phyloP scores from a whole-genome alignment of 2,113 vertebrate species.

The Scopus umbretta region DNA sequence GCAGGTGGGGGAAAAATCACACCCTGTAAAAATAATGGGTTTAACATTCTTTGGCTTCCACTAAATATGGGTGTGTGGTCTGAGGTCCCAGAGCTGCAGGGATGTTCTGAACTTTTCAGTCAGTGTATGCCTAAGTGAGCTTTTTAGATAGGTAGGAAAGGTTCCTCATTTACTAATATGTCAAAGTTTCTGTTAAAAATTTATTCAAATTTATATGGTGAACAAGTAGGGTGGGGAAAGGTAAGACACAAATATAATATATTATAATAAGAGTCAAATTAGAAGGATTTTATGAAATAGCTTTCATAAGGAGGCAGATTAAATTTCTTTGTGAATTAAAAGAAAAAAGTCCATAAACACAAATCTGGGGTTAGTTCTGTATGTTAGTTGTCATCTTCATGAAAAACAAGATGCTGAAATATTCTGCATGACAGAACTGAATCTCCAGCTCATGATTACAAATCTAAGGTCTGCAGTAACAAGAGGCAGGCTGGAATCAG shows the following conservation, averaged over 20 bases:
- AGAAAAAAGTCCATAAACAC: background rate
- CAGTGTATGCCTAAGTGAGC: background rate
- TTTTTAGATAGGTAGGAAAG: background rate
- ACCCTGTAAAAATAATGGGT: conserved; percentile 39
- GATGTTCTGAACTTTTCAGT: conserved; percentile 10
- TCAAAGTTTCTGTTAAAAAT: background rate
- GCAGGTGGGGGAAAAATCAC: conserved; percentile 32
- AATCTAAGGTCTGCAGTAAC: background rate
- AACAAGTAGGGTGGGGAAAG: background rate
- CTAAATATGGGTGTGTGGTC: conserved; percentile 26
- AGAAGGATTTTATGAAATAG: background rate
- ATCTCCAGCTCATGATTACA: background rate
- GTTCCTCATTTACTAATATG: background rate
- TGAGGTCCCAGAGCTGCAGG: conserved; percentile 9
- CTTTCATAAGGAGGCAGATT: background rate
- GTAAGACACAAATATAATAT: background rate
- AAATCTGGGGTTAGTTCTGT: background rate
- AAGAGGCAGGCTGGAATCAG: background rate
- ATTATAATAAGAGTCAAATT: no score
- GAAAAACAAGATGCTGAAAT: background rate
- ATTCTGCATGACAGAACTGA: background rate
- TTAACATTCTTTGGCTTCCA: conserved; percentile 36
- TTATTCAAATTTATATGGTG: background rate
- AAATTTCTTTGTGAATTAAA: background rate
- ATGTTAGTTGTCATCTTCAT: background rate